Percentiles rank a stretch among this genome's conserved stretches.
Evolutionary conservation across 2,113 vertebrate species (phyloP).

Genomic region (Ctenomys sociabilis): DNA sequence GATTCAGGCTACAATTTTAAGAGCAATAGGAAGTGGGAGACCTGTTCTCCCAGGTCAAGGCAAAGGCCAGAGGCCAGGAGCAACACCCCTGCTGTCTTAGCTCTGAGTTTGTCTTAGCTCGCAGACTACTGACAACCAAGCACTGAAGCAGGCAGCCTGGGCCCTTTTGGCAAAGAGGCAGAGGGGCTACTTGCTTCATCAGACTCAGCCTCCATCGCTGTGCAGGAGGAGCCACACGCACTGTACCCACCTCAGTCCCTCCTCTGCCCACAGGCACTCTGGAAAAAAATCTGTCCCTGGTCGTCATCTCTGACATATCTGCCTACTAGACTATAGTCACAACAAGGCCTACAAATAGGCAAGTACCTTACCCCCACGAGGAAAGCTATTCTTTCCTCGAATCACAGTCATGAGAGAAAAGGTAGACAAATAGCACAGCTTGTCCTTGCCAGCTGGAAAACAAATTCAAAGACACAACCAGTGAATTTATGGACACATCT

Average conservation of each 20-base stretch:
- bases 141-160: neutral
- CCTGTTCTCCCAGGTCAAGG: neutral
- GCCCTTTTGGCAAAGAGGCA: neutral
- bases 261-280: neutral
- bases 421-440: fast-evolving
- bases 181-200: neutral
- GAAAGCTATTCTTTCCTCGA: neutral
- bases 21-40: neutral
- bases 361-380: neutral
- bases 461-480: neutral
- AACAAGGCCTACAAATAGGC: neutral
- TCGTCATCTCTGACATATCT: neutral
- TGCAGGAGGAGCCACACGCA: neutral
- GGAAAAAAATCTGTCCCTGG: too few relatives aligned
- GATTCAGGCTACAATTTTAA: neutral
- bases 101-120: neutral
- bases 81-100: neutral
- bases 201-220: neutral
- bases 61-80: neutral
- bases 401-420: neutral
- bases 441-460: neutral
- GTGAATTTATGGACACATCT: neutral
- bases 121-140: neutral
- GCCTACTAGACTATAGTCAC: too few relatives aligned
- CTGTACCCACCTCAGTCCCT: too few relatives aligned